A percentile compares a stretch with the other conserved stretches of the same genome.
Evolutionary conservation across 2,113 vertebrate species (phyloP).

Genomic region (Sclerurus mexicanus): DNA sequence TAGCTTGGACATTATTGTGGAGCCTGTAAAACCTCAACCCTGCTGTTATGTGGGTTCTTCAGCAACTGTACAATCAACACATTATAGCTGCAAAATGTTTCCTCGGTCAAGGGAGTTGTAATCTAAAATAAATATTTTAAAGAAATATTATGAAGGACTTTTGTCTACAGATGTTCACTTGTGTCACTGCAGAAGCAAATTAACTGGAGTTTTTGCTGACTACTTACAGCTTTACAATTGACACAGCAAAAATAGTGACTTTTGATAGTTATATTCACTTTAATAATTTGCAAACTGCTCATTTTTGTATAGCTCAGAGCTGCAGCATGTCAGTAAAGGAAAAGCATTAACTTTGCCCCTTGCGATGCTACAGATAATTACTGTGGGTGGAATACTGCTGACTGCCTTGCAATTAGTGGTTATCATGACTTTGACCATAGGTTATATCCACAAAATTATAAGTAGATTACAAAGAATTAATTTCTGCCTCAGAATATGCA

Average conservation of each 20-base stretch:
- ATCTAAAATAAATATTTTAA: constrained; percentile 9
- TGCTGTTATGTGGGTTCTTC: constrained; percentile 52
- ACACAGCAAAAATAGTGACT: neutral
- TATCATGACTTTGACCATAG: neutral
- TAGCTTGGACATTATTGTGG: constrained; percentile 34
- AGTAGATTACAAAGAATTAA: neutral
- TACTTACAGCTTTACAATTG: neutral
- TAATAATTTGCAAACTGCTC: neutral
- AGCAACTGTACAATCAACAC: constrained; percentile 16
- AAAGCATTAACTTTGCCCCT: neutral
- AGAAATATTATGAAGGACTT: neutral
- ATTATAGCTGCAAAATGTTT: constrained; percentile 24
- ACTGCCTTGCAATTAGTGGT: neutral
- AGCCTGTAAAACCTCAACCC: constrained; percentile 47
- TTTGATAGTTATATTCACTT: neutral
- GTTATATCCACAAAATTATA: neutral
- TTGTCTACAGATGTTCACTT: neutral
- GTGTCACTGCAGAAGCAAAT: neutral
- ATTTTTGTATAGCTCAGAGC: neutral
- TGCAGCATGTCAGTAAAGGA: neutral
- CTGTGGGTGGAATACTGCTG: neutral
- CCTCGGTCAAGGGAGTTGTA: neutral
- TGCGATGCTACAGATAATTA: neutral
- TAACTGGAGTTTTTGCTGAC: neutral
- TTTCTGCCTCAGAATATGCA: neutral